Evolutionary conservation across 2,797 vertebrate species (phyloP), one percentile per base, ranked within the genome.

Genomic region (Nothura maculosa): DNA sequence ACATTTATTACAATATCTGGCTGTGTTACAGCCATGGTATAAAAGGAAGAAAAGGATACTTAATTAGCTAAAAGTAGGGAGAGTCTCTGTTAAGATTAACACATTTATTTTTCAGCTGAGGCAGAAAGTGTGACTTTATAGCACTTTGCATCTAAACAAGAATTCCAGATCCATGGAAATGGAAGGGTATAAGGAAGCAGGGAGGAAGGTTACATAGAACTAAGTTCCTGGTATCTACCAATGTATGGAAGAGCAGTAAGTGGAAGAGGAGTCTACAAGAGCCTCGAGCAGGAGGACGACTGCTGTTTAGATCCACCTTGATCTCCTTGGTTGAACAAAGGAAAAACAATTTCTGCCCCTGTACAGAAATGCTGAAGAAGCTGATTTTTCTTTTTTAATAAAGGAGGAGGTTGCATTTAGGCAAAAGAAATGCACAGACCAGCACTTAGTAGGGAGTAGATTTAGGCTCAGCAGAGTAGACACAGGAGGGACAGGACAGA

Each of bases 231-330:
- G 18, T 77, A 87, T 87, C 30, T 32, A 50, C 18, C 43, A 48
- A 12, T 8, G 18, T 40, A 4, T 6, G 9, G 34, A 63, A 57
- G 81, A 50, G 20, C n/a, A 82, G 3, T 38, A 43, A 8, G 22
- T 5, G n/a, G 11, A 60, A 47, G 22, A 75, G 52, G 36, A 87
- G 82, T 34, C 45, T 19, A 1, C 70, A 54, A 2, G 24, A 79
- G 63, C 22, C 27, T 36, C 32, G 50, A 12, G 34, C 28, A 63
- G 52, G 8, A 77, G 15, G 0, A 55, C 30, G 10, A 34, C n/a
- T 19, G 45, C 25, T 9, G 14, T 9, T 54, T 4, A 1, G 28
- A 40, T 3, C 62, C 64, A 45, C 34, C 0, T 30, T n/a, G 24
- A 16, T 28, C 24, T 36, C 10, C 34, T 17, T 18, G 36, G 47